phyloP scores from a whole-genome alignment of 2,888 invertebrate species.

The Scotopteryx bipunctaria region DNA sequence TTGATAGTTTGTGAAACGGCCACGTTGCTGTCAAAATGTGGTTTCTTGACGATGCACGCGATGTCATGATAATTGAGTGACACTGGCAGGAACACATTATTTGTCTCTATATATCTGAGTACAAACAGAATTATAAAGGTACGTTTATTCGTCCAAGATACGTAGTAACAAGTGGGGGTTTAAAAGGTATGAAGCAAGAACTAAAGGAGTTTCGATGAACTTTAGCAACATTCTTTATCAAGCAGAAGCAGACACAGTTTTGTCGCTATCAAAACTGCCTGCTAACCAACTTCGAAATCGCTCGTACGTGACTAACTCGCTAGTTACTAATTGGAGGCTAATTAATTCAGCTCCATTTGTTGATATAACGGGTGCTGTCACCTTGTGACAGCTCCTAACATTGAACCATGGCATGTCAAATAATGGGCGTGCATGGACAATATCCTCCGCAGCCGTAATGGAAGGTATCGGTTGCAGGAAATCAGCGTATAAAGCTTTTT shows the following conservation, averaged over 20 bases:
- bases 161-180: too few species aligned
- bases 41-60: not conserved
- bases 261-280: slow-evolving; percentile 18
- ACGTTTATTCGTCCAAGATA: too few species aligned
- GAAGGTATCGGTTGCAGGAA: slow-evolving; percentile 3
- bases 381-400: slow-evolving; percentile 25
- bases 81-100: too few species aligned
- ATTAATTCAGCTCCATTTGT: slow-evolving; percentile 38
- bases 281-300: slow-evolving; percentile 22
- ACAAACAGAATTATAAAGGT: too few species aligned
- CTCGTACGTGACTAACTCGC: slow-evolving; percentile 24
- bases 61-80: not conserved
- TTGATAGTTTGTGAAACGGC: not conserved
- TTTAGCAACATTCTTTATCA: slow-evolving; percentile 6
- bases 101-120: too few species aligned
- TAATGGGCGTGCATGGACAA: slow-evolving; percentile 20
- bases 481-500: not conserved
- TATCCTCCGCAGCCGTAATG: slow-evolving; percentile 11
- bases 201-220: not conserved
- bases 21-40: not conserved
- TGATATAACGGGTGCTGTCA: slow-evolving; percentile 35
- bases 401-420: slow-evolving; percentile 19
- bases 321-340: slow-evolving; percentile 27
- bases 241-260: slow-evolving; percentile 3
- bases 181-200: too few species aligned